Evolutionary conservation across 2,797 vertebrate genomes (phyloP).

Genomic region (Manis pentadactyla): DNA sequence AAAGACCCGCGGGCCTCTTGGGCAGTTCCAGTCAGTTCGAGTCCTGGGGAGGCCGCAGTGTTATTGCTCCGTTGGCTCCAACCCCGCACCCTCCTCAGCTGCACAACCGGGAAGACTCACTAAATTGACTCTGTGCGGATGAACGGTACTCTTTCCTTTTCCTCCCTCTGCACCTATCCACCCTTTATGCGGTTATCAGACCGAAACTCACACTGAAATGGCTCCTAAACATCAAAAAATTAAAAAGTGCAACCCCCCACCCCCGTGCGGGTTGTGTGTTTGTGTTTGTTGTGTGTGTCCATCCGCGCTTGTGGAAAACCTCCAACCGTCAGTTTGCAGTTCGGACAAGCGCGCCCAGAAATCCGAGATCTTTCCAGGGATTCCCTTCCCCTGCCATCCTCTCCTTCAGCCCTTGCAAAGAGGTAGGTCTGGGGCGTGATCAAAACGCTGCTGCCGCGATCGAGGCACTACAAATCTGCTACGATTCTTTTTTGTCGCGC

Average conservation of each 20-base stretch:
- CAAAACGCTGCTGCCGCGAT: background rate
- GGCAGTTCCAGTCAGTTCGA: background rate
- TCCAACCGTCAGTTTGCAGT: slow-evolving; percentile 62
- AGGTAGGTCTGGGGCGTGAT: slow-evolving; percentile 42
- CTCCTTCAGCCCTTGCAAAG: background rate
- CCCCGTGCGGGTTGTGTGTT: background rate
- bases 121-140: slow-evolving; percentile 14
- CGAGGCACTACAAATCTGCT: background rate
- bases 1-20: background rate
- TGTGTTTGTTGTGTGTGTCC: slow-evolving; percentile 59
- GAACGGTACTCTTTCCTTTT: background rate
- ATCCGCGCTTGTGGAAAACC: slow-evolving; percentile 67
- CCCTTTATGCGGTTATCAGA: background rate
- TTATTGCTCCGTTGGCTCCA: background rate
- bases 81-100: background rate
- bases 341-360: slow-evolving; percentile 34
- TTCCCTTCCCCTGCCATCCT: background rate
- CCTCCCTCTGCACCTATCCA: background rate
- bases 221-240: slow-evolving; percentile 6
- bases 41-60: background rate
- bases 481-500: background rate
- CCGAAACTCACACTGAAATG: background rate
- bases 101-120: background rate
- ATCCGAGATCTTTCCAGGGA: slow-evolving; percentile 44
- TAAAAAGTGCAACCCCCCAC: background rate